These are phyloP conservation scores for Pimpla rufipes DNA, from an alignment of 2,888 invertebrate genomes.

Conservation along the genomic window DNA sequence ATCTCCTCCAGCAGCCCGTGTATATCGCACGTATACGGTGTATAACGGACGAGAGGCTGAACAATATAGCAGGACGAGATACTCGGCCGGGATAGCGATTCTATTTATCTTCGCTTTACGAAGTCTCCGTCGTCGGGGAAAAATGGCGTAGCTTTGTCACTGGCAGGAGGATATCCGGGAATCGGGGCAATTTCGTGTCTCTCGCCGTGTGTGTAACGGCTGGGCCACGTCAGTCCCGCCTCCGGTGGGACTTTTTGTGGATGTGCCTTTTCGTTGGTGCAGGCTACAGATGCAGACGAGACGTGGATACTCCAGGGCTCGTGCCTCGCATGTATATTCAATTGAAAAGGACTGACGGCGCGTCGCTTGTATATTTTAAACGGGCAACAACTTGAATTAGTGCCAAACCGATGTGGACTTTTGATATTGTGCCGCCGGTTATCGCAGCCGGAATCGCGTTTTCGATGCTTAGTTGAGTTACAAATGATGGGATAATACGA, in stretches of 20 bases:
- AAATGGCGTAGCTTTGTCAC: constrained; percentile 80
- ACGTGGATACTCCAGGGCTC: not conserved
- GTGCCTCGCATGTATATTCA: not conserved
- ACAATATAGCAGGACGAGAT: constrained; percentile 67
- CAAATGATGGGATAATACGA: not conserved
- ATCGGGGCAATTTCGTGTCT: constrained; percentile 79
- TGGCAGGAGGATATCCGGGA: constrained; percentile 78
- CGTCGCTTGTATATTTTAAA: not conserved
- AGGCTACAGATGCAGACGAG: not conserved
- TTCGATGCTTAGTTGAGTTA: not conserved
- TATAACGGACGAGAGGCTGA: constrained; percentile 64
- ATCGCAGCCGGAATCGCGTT: too few species aligned
- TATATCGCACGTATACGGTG: constrained; percentile 52
- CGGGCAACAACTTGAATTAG: not conserved
- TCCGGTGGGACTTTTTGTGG: not conserved
- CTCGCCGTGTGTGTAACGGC: constrained; percentile 51
- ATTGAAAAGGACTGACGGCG: not conserved
- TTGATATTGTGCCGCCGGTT: too few species aligned
- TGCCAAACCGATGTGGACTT: too few species aligned
- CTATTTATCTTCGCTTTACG: constrained; percentile 81
- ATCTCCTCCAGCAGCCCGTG: constrained; percentile 45
- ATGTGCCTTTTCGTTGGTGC: not conserved
- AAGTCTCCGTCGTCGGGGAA: constrained; percentile 74
- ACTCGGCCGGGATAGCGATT: constrained; percentile 71
- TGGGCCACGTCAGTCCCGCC: constrained; percentile 16